phyloP scores from a whole-genome alignment of 2,797 vertebrate species.

The Cyclopterus lumpus region DNA sequence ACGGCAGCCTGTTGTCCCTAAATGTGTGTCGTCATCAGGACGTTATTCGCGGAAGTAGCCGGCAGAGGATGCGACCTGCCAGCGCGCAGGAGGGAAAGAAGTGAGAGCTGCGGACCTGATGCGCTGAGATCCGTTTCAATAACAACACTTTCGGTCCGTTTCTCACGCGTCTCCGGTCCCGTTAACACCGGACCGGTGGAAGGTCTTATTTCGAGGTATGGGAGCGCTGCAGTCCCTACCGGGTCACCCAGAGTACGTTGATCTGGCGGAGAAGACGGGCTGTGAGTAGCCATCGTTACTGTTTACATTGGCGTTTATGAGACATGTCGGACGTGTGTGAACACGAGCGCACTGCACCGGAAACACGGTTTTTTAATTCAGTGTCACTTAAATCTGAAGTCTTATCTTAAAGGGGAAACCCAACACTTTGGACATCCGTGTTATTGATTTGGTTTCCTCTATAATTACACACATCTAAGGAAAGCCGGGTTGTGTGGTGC shows the following conservation, averaged over 20 bases:
- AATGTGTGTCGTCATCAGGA: slow-evolving; percentile 56
- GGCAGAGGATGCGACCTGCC: slow-evolving; percentile 41
- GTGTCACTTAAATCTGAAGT: background rate
- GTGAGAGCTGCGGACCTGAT: slow-evolving; percentile 17
- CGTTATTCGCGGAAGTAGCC: slow-evolving; percentile 70
- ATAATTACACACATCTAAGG: background rate
- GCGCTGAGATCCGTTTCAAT: background rate
- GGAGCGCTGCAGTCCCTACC: slow-evolving; percentile 71
- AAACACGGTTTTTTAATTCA: background rate
- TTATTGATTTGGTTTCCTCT: too few species aligned
- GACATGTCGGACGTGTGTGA: background rate
- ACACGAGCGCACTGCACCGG: slow-evolving; percentile 12
- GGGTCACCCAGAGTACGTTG: slow-evolving; percentile 68
- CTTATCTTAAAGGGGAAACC: slow-evolving; percentile 7
- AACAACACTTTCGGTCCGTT: background rate
- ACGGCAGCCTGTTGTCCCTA: slow-evolving; percentile 39
- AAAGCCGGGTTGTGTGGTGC: slow-evolving; percentile 24
- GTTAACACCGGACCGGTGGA: background rate
- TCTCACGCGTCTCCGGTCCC: background rate
- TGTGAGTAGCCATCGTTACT: slow-evolving; percentile 86
- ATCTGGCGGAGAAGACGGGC: slow-evolving; percentile 90
- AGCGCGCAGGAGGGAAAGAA: background rate
- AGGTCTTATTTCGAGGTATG: slow-evolving; percentile 52
- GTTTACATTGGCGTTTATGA: background rate
- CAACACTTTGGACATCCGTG: background rate